These are phyloP conservation scores for Bubalus kerabau DNA, from an alignment of 2,113 vertebrate genomes.

Conservation along the genomic window DNA sequence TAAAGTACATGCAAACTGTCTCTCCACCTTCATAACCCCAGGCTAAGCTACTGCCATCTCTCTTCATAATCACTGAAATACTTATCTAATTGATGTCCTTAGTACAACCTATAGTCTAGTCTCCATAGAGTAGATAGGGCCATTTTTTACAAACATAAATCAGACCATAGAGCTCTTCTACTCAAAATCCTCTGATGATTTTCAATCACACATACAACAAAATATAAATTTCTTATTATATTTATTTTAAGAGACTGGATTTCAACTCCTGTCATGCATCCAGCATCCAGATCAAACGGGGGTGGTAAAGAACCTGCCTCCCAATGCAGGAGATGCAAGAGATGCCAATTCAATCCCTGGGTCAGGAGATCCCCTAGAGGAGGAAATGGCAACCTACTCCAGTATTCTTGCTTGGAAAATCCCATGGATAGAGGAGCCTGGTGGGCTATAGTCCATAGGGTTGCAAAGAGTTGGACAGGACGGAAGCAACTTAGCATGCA, in stretches of 20 bases:
- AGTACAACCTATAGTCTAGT: neutral
- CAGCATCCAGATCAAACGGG: neutral
- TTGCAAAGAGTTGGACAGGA: neutral
- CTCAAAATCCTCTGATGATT: neutral
- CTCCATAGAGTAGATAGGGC: neutral
- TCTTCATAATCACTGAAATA: neutral
- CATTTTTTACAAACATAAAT: neutral
- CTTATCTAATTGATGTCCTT: neutral
- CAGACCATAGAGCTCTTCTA: neutral
- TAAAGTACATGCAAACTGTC: neutral
- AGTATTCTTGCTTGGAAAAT: neutral
- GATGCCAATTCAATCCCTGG: neutral
- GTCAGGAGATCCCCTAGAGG: rapidly evolving
- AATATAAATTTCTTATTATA: neutral
- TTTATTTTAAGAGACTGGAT: neutral
- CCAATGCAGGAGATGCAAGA: neutral
- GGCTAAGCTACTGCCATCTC: neutral
- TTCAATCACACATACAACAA: neutral
- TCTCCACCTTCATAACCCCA: neutral
- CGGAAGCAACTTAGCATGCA: neutral
- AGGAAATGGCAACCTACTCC: neutral
- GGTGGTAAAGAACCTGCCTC: neutral
- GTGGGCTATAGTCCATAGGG: neutral
- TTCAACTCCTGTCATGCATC: neutral
- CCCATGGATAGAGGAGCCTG: neutral